These are phyloP conservation scores for Alviniconcha strummeri DNA, from an alignment of 2,888 invertebrate species.

Conservation along the genomic window DNA sequence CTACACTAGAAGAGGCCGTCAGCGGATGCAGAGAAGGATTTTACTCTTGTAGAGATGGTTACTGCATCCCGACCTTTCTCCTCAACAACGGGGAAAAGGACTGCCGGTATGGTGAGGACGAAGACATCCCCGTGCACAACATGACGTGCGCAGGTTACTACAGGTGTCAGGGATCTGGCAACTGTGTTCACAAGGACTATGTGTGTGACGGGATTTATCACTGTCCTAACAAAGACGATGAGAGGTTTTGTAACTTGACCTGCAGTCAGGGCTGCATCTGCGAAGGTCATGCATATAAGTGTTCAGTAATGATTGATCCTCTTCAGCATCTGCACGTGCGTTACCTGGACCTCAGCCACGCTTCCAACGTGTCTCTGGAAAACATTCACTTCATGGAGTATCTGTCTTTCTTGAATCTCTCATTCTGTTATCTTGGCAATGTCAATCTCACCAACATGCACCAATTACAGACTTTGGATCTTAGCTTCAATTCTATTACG, in stretches of 20 bases:
- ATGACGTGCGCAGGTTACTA: conserved; percentile 34
- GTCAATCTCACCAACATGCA: not conserved
- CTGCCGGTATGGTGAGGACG: conserved; percentile 36
- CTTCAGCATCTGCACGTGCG: conserved; percentile 12
- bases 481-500: conserved; percentile 29
- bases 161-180: conserved; percentile 28
- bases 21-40: conserved; percentile 13
- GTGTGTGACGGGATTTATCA: conserved; percentile 39
- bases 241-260: conserved; percentile 23
- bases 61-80: conserved; percentile 29
- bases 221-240: conserved; percentile 39
- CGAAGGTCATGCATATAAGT: conserved; percentile 23
- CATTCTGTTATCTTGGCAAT: not conserved
- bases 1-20: not conserved
- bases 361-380: not conserved
- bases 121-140: not conserved
- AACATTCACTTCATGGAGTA: conserved; percentile 15
- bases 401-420: conserved; percentile 19
- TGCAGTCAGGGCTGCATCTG: conserved; percentile 24
- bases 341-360: conserved; percentile 24
- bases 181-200: conserved; percentile 35
- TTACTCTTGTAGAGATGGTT: conserved; percentile 9
- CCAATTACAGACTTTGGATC: conserved; percentile 29
- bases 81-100: conserved; percentile 29
- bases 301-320: conserved; percentile 3